phyloP scores from a whole-genome alignment of 2,888 invertebrate species.

The Pollenia labialis region DNA sequence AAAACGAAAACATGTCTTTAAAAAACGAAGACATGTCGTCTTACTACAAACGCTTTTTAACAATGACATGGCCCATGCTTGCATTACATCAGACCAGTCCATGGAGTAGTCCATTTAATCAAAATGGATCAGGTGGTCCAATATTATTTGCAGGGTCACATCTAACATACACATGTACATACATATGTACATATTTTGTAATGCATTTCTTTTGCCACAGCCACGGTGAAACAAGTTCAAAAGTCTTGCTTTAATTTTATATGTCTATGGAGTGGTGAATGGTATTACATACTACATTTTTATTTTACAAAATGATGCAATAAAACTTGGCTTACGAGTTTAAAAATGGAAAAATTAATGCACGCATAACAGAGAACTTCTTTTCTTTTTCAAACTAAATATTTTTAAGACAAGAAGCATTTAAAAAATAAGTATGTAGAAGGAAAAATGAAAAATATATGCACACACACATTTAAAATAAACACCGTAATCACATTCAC shows the following conservation, averaged over 20 bases:
- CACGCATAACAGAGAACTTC: constrained; percentile 59
- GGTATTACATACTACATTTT: constrained; percentile 34
- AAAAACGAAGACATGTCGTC: too few species aligned
- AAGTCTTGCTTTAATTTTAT: constrained; percentile 54
- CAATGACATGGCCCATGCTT: too few species aligned
- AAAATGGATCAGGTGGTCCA: too few species aligned
- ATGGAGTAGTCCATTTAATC: too few species aligned
- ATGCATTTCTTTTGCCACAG: constrained; percentile 8
- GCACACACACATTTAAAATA: neutral
- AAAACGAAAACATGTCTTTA: too few species aligned
- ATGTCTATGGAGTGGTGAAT: neutral
- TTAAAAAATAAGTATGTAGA: constrained; percentile 7
- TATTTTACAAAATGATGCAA: constrained; percentile 54
- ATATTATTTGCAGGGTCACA: too few species aligned
- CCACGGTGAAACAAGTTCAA: constrained; percentile 61
- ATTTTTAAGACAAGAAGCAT: constrained; percentile 9
- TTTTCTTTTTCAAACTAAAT: constrained; percentile 12
- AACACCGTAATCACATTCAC: constrained; percentile 63
- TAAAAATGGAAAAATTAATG: constrained; percentile 33
- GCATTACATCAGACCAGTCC: too few species aligned
- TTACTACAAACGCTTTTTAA: too few species aligned
- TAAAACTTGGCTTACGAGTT: constrained; percentile 45
- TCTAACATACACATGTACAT: neutral
- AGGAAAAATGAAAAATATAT: constrained; percentile 13
- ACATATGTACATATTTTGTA: neutral